phyloP scores from a whole-genome alignment of 2,113 vertebrate genomes.

The Melanotaenia duboulayi region DNA sequence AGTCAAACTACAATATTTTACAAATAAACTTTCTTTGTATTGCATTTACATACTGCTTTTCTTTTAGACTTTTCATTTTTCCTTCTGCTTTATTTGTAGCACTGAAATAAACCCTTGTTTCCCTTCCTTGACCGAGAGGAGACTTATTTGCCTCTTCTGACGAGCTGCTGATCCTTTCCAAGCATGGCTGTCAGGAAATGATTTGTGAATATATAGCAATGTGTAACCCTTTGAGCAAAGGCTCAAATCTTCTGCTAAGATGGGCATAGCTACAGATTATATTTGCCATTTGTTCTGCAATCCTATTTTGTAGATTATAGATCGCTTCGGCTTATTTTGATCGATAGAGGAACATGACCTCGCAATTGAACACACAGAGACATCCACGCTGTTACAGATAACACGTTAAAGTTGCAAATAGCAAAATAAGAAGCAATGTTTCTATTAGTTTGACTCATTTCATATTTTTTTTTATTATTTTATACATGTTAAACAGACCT shows the following conservation, averaged over 20 bases:
- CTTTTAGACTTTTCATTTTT: not conserved
- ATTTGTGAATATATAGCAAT: slow-evolving; percentile 76
- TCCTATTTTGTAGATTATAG: slow-evolving; percentile 80
- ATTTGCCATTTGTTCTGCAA: slow-evolving; percentile 61
- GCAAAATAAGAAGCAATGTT: too few relatives aligned
- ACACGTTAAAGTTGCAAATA: too few relatives aligned
- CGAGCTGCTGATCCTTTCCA: slow-evolving; percentile 46
- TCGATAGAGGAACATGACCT: slow-evolving; percentile 52
- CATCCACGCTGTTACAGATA: not conserved
- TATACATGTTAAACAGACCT: too few relatives aligned
- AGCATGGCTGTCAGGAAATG: slow-evolving; percentile 53
- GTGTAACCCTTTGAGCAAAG: slow-evolving; percentile 75
- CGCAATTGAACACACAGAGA: not conserved
- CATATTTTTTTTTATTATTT: too few relatives aligned
- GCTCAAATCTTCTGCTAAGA: slow-evolving; percentile 75
- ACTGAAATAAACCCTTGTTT: slow-evolving; percentile 5
- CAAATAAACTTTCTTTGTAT: not conserved
- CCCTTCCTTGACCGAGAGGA: not conserved
- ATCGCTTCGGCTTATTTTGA: slow-evolving; percentile 78
- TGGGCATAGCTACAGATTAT: slow-evolving; percentile 76
- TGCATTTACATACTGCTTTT: not conserved
- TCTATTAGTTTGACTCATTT: too few relatives aligned
- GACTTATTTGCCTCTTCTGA: slow-evolving; percentile 16
- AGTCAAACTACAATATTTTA: too few relatives aligned
- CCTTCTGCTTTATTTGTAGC: not conserved